These are phyloP conservation scores for Noctua comes DNA, from an alignment of 2,888 invertebrate species.

Conservation along the genomic window DNA sequence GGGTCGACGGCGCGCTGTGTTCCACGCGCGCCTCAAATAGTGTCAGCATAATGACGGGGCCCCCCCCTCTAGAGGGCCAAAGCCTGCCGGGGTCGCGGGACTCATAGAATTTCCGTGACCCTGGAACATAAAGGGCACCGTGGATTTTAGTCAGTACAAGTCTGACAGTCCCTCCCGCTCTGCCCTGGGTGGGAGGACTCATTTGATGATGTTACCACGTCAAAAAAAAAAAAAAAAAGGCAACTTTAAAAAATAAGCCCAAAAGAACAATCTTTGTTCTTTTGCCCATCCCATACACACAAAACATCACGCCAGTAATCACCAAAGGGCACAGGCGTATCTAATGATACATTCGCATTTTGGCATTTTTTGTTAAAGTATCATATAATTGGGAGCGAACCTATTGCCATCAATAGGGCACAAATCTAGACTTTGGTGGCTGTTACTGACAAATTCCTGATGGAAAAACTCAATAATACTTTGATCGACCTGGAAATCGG, in stretches of 20 bases:
- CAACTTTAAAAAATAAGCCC: not conserved
- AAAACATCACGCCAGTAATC: not conserved
- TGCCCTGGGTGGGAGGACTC: too few species aligned
- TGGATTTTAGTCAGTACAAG: too few species aligned
- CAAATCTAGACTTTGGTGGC: not conserved
- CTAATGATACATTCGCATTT: not conserved
- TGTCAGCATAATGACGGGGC: too few species aligned
- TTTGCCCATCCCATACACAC: not conserved
- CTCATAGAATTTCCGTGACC: too few species aligned
- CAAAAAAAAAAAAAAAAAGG: too few species aligned
- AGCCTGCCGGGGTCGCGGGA: too few species aligned
- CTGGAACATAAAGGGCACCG: too few species aligned
- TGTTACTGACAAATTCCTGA: not conserved
- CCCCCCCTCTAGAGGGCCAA: too few species aligned
- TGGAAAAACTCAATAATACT: not conserved
- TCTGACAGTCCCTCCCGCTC: too few species aligned
- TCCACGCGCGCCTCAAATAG: too few species aligned
- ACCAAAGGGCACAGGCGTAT: not conserved
- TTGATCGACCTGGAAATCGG: not conserved
- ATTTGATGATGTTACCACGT: too few species aligned
- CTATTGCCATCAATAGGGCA: not conserved
- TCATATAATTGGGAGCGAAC: not conserved
- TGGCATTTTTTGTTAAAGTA: not conserved
- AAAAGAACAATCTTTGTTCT: not conserved
- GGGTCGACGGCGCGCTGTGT: too few species aligned